Evolutionary conservation across 2,888 invertebrate genomes (phyloP).

Genomic region (Drosophila lacicola): DNA sequence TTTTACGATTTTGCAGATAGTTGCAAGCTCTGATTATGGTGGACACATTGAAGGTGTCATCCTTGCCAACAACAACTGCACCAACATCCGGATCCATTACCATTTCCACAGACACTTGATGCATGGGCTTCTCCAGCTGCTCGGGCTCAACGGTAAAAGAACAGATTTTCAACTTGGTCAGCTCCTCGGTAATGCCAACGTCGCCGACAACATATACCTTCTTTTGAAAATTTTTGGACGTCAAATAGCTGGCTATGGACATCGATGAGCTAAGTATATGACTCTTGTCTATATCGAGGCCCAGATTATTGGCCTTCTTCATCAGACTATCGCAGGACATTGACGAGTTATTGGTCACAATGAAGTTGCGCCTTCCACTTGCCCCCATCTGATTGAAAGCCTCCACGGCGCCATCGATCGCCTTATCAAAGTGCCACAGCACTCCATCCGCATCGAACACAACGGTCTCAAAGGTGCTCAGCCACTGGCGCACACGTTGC

Average conservation of each 20-base stretch:
- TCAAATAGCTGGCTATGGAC: constrained; percentile 47
- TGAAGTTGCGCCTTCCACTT: constrained; percentile 33
- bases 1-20: constrained; percentile 38
- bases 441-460: constrained; percentile 69
- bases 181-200: constrained; percentile 34
- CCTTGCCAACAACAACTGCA: constrained; percentile 58
- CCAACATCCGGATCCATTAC: constrained; percentile 55
- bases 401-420: constrained; percentile 45
- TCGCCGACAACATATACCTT: constrained; percentile 61
- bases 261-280: constrained; percentile 32
- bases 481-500: constrained; percentile 56
- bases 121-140: constrained; percentile 1
- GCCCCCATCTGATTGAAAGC: constrained; percentile 44
- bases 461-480: constrained; percentile 48
- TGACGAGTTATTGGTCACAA: constrained; percentile 53
- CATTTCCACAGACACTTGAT: constrained; percentile 22
- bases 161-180: constrained; percentile 34
- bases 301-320: constrained; percentile 43
- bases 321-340: constrained; percentile 1
- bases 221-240: constrained; percentile 47
- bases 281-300: constrained; percentile 19
- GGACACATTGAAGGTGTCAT: constrained; percentile 49
- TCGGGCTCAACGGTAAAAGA: neutral
- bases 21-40: constrained; percentile 43
- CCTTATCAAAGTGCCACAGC: constrained; percentile 49